A percentile compares a stretch with the other conserved stretches of the same genome.
phyloP scores from a whole-genome alignment of 1,140 invertebrate species.

The Cydia strobilella region DNA sequence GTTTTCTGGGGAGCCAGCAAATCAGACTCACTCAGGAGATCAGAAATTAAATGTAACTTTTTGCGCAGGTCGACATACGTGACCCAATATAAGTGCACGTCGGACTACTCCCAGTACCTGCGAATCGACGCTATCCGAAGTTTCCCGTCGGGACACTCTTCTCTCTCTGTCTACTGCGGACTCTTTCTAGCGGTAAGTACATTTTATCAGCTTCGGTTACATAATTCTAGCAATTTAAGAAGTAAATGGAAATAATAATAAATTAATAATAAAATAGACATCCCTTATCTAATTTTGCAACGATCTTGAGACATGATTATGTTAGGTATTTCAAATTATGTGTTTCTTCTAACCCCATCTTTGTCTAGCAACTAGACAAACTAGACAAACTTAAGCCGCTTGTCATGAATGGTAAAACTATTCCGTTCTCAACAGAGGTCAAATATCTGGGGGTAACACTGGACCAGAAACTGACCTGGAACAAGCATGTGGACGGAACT shows the following conservation, averaged over 20 bases:
- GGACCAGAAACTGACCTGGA: no score
- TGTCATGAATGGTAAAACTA: no score
- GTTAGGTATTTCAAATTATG: neutral
- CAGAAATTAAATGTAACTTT: neutral
- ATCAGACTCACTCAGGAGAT: no score
- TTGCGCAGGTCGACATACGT: constrained; percentile 77
- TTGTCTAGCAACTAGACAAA: no score
- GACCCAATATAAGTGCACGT: constrained; percentile 83
- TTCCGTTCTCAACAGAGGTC: no score
- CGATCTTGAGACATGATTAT: neutral
- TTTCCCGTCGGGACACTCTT: constrained; percentile 90
- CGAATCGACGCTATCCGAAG: constrained; percentile 85
- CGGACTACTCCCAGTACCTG: constrained; percentile 79
- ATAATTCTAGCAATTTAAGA: neutral
- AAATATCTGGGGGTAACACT: no score
- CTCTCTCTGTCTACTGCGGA: constrained; percentile 84
- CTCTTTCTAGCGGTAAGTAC: constrained; percentile 86
- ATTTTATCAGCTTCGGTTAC: constrained; percentile 1
- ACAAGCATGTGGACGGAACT: no score
- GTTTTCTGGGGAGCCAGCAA: no score
- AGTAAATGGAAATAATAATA: no score
- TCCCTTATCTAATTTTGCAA: no score
- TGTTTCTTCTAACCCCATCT: neutral
- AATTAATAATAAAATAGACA: no score
- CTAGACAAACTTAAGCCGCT: no score